Evolutionary conservation across 1,140 invertebrate species (phyloP).

Genomic region (Portunus trituberculatus): DNA sequence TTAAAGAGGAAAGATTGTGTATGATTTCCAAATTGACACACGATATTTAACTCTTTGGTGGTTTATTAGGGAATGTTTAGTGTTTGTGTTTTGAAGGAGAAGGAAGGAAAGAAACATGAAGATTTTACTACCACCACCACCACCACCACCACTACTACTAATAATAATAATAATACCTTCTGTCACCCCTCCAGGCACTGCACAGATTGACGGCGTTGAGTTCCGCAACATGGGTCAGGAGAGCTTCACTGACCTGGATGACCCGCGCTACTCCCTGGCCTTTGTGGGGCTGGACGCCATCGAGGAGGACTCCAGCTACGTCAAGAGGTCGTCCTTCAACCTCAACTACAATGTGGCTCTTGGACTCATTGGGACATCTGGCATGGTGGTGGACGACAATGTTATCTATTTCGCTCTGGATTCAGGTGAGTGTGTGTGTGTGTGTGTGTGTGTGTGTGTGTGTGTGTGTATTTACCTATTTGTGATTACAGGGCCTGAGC

Average conservation of each 20-base stretch:
- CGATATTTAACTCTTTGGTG: too few relatives aligned
- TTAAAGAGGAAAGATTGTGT: too few relatives aligned
- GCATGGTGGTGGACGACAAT: conserved; percentile 58
- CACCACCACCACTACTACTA: too few relatives aligned
- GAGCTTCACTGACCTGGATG: conserved; percentile 61
- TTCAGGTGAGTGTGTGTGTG: conserved; percentile 51
- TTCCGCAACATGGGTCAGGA: conserved; percentile 70
- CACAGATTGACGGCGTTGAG: conserved; percentile 61
- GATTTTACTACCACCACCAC: neutral
- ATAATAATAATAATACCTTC: too few relatives aligned
- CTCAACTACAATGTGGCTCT: conserved; percentile 66
- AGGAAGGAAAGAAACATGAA: neutral
- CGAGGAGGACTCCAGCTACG: conserved; percentile 47
- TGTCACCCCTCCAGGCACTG: conserved; percentile 33
- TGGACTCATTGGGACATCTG: conserved; percentile 60
- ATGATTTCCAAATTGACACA: too few relatives aligned
- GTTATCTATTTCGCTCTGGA: conserved; percentile 72
- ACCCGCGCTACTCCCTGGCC: conserved; percentile 64
- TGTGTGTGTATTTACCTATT: too few relatives aligned
- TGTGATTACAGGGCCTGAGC: too few relatives aligned
- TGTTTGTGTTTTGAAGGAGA: too few relatives aligned
- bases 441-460: neutral
- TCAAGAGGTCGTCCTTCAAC: conserved; percentile 70
- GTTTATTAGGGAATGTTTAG: too few relatives aligned
- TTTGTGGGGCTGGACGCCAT: conserved; percentile 46